Evolutionary conservation across 2,797 vertebrate genomes (phyloP).

Genomic region (Synanceia verrucosa): DNA sequence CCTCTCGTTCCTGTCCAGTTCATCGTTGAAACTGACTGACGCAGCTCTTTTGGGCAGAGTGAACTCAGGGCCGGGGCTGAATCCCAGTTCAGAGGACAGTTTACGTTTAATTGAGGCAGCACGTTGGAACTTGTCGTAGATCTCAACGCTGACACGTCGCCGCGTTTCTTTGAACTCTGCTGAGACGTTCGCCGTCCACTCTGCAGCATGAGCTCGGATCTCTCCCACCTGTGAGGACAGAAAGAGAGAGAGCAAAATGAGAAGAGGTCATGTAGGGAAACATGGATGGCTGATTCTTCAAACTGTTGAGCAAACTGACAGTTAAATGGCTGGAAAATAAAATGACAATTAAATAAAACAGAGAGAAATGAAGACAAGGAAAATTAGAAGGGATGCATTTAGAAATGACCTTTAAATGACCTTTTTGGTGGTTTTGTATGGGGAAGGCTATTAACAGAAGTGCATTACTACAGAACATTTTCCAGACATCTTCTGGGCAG

Average conservation of each 20-base stretch:
- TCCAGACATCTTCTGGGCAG: neutral
- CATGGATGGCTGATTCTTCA: neutral
- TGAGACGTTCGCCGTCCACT: slow-evolving; percentile 96
- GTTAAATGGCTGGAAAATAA: neutral
- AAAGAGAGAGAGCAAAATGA: neutral
- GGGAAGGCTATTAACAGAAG: neutral
- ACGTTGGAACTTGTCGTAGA: slow-evolving; percentile 96
- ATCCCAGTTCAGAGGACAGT: slow-evolving; percentile 90
- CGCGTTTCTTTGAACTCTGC: slow-evolving; percentile 97
- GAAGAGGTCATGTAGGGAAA: neutral
- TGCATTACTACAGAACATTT: neutral
- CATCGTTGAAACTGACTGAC: slow-evolving; percentile 88
- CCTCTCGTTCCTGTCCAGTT: slow-evolving; percentile 77
- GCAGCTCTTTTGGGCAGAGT: slow-evolving; percentile 87
- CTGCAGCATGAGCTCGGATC: slow-evolving; percentile 95
- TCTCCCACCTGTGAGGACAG: slow-evolving; percentile 87
- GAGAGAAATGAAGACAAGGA: neutral
- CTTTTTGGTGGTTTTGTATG: neutral
- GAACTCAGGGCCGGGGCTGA: slow-evolving; percentile 87
- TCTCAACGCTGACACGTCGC: slow-evolving; percentile 92
- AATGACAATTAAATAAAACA: neutral
- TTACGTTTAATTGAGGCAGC: slow-evolving; percentile 96
- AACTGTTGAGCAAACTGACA: neutral
- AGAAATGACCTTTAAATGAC: neutral
- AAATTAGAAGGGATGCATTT: neutral